A percentile compares a stretch with the other conserved stretches of the same genome.
These are phyloP conservation scores for Rhynchonycteris naso DNA, from an alignment of 2,797 vertebrate species.

Conservation along the genomic window DNA sequence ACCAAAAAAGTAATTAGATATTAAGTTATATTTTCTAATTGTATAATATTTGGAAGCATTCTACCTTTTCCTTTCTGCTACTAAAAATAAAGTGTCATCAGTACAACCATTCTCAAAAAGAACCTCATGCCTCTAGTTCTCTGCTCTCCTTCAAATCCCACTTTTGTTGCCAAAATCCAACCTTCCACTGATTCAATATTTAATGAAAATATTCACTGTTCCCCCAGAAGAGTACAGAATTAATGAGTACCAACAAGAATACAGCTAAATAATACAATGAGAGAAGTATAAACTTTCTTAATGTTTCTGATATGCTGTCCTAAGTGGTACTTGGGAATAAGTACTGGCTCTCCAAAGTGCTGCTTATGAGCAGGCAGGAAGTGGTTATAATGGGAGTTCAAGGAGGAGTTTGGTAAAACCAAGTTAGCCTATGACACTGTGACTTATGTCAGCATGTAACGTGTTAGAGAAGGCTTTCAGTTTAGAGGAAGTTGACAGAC, in stretches of 20 bases:
- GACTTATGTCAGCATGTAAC: background rate
- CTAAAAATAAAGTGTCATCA: background rate
- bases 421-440: background rate
- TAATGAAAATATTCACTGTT: background rate
- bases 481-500: background rate
- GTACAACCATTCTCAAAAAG: background rate
- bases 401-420: background rate
- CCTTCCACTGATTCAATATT: background rate
- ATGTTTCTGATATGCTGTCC: background rate
- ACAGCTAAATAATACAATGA: background rate
- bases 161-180: background rate
- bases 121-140: rapidly evolving
- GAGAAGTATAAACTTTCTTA: background rate
- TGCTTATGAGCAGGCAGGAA: too few species aligned
- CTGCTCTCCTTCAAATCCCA: background rate
- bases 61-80: background rate
- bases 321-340: background rate
- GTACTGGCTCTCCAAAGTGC: rapidly evolving
- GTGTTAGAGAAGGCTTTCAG: background rate
- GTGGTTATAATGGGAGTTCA: background rate
- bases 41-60: background rate
- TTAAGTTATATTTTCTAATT: background rate
- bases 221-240: background rate
- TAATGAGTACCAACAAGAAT: background rate
- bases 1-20: background rate